phyloP scores from a whole-genome alignment of 2,888 invertebrate genomes.

The Nomada goodeniana region DNA sequence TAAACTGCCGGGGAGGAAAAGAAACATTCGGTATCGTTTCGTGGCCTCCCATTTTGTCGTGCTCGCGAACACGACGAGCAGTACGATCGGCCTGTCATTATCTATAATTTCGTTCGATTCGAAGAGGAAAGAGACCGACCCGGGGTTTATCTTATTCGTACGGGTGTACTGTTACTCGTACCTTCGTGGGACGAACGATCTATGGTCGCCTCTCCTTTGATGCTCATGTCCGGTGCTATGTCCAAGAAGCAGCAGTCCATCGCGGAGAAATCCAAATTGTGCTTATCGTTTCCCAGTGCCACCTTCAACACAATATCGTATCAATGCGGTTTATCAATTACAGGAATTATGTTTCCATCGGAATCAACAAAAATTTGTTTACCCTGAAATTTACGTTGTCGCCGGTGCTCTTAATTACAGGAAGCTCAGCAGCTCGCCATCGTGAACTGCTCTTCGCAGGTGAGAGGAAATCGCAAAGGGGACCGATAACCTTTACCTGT shows the following conservation, averaged over 20 bases:
- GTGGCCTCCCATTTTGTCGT: background rate
- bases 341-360: too few species aligned
- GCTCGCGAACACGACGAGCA: background rate
- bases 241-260: slow-evolving; percentile 67
- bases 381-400: slow-evolving; percentile 70
- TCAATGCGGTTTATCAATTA: background rate
- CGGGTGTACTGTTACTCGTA: slow-evolving; percentile 52
- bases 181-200: slow-evolving; percentile 75
- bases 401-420: slow-evolving; percentile 53
- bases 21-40: background rate
- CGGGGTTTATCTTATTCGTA: slow-evolving; percentile 35
- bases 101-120: slow-evolving; percentile 53
- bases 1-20: slow-evolving; percentile 1
- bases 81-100: slow-evolving; percentile 35
- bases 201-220: slow-evolving; percentile 70
- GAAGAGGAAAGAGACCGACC: slow-evolving; percentile 40
- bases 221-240: slow-evolving; percentile 63
- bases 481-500: slow-evolving; percentile 72
- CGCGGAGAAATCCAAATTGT: slow-evolving; percentile 65
- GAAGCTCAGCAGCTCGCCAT: slow-evolving; percentile 68
- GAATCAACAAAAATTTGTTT: background rate
- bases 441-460: slow-evolving; percentile 45
- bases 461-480: slow-evolving; percentile 64
- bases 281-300: slow-evolving; percentile 37
- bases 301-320: slow-evolving; percentile 45